Evolutionary conservation across 2,113 vertebrate genomes (phyloP).

Genomic region (Rhinolophus sinicus): DNA sequence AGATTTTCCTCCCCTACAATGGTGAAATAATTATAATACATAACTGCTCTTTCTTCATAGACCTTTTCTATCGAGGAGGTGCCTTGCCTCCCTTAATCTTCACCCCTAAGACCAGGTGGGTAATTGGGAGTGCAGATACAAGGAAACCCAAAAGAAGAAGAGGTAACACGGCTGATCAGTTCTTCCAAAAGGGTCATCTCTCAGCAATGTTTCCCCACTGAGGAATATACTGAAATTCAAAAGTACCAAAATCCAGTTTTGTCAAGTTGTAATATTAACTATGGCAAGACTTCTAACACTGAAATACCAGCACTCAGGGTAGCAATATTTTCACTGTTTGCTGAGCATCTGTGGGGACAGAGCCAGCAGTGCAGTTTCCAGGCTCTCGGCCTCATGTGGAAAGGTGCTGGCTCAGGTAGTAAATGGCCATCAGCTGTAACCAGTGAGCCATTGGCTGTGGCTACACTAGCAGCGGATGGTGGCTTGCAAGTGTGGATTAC

Average conservation of each 20-base stretch:
- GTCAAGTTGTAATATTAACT: background rate
- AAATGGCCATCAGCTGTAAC: too few relatives aligned
- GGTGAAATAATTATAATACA: background rate
- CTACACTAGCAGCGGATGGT: too few relatives aligned
- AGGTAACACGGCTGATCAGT: background rate
- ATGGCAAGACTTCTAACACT: background rate
- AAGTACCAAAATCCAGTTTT: constrained; percentile 25
- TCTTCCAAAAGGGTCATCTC: background rate
- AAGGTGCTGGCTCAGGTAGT: too few relatives aligned
- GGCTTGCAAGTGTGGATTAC: too few relatives aligned
- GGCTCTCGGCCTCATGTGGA: too few relatives aligned
- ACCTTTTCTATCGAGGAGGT: background rate
- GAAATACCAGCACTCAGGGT: background rate
- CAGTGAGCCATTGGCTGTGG: too few relatives aligned
- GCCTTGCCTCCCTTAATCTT: background rate
- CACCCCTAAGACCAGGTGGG: background rate
- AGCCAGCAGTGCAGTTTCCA: too few relatives aligned
- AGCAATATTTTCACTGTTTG: background rate
- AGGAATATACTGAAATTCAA: background rate
- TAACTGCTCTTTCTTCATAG: background rate
- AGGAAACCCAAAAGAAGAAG: background rate
- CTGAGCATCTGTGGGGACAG: background rate
- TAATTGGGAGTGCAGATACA: background rate
- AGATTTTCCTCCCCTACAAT: background rate
- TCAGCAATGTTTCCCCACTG: background rate